Conservation (phyloP, 2,113 vertebrate species). For the Cyanoramphus novaezelandiae region DNA sequence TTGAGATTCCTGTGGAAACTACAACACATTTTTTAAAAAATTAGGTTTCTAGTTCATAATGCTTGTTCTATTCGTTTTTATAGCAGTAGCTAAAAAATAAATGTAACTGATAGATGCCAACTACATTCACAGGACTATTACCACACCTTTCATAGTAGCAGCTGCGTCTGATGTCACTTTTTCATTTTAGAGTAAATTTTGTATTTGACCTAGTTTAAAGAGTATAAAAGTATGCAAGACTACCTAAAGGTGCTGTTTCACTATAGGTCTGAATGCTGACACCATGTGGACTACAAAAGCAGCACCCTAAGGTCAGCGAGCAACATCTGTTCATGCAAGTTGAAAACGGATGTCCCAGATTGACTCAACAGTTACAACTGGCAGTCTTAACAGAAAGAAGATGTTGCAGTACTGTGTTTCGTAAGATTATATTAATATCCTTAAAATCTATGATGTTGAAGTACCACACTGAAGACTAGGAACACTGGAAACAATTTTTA, state of each 20-base stretch:
- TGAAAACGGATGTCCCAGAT: not conserved
- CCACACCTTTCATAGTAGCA: not conserved
- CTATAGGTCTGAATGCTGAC: not conserved
- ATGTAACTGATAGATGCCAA: not conserved
- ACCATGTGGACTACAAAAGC: accelerated
- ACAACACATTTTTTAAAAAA: not conserved
- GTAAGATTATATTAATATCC: not conserved
- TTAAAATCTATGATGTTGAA: not conserved
- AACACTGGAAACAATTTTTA: slow-evolving; percentile 25
- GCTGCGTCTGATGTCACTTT: not conserved
- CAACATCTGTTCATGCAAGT: not conserved
- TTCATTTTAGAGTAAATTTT: not conserved
- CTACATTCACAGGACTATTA: not conserved
- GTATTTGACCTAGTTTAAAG: not conserved
- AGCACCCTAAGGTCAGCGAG: not conserved
- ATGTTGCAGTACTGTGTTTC: not conserved
- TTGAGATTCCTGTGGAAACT: not conserved
- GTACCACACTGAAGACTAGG: not conserved
- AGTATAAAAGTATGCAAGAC: not conserved
- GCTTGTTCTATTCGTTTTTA: not conserved
- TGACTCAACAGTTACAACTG: not conserved
- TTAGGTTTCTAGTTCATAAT: not conserved
- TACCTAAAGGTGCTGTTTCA: not conserved
- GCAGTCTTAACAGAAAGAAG: not conserved
- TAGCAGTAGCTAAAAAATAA: not conserved